Conservation (phyloP, 2,113 vertebrate species). For the Oenanthe oenanthe region DNA sequence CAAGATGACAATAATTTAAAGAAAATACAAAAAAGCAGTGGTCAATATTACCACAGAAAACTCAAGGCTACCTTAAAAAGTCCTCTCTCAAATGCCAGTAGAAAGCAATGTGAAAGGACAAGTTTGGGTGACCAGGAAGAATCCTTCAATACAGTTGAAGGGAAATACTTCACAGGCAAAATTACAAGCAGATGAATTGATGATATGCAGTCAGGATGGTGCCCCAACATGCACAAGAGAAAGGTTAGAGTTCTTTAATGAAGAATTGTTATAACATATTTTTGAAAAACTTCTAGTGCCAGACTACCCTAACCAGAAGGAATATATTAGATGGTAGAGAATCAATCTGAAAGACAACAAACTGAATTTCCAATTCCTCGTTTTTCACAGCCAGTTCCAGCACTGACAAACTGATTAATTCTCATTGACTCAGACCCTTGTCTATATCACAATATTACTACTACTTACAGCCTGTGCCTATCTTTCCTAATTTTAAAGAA, state of each 20-base stretch:
- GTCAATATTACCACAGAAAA: not conserved
- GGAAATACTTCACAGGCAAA: not conserved
- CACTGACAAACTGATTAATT: not conserved
- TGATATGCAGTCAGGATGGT: not conserved
- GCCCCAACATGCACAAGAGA: not conserved
- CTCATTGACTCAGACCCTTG: not conserved
- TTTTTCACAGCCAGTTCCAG: not conserved
- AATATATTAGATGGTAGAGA: not conserved
- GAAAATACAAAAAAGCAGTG: not conserved
- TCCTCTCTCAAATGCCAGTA: not conserved
- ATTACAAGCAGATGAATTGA: not conserved
- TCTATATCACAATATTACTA: not conserved
- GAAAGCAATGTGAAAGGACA: not conserved
- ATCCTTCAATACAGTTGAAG: not conserved
- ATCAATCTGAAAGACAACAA: not conserved
- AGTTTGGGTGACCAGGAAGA: not conserved
- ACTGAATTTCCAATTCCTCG: not conserved
- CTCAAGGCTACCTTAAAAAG: not conserved
- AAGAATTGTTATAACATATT: not conserved
- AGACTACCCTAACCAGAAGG: not conserved
- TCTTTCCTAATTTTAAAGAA: not conserved
- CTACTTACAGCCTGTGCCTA: not conserved
- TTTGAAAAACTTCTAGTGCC: not conserved
- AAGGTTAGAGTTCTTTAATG: not conserved
- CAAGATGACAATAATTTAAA: not conserved